A percentile compares a stretch with the other conserved stretches of the same genome.
Evolutionary conservation across 2,888 invertebrate genomes (phyloP).

Genomic region (Gonocerus acuteangulatus): DNA sequence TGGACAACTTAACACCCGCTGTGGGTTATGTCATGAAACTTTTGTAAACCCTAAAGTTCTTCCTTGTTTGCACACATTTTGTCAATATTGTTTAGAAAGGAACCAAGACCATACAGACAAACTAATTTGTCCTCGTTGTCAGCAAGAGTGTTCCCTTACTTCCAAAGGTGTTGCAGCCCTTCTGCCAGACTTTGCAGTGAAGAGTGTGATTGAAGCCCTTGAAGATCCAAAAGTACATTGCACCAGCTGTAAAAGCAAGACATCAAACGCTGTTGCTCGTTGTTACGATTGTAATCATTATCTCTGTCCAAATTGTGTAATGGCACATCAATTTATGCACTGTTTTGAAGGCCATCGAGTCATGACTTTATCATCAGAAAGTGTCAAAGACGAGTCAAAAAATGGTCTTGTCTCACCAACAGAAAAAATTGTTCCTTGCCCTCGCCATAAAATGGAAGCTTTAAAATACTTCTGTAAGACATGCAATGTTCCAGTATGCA

Average conservation of each 20-base stretch:
- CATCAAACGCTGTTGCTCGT: constrained; percentile 88
- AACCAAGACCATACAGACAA: constrained; percentile 60
- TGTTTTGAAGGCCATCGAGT: constrained; percentile 96
- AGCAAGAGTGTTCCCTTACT: constrained; percentile 47
- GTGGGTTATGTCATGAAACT: constrained; percentile 61
- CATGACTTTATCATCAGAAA: constrained; percentile 47
- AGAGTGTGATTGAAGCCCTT: constrained; percentile 45
- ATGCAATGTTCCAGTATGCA: constrained; percentile 87
- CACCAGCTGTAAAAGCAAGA: constrained; percentile 83
- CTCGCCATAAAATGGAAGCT: constrained; percentile 81
- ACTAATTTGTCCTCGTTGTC: constrained; percentile 65
- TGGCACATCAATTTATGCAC: constrained; percentile 98
- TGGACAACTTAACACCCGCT: constrained; percentile 38
- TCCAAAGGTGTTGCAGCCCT: constrained; percentile 57
- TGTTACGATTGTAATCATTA: constrained; percentile 95
- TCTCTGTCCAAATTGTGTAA: constrained; percentile 93
- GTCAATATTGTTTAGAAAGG: constrained; percentile 72
- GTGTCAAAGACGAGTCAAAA: constrained; percentile 46
- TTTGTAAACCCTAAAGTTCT: constrained; percentile 67
- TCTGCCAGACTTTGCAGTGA: constrained; percentile 56
- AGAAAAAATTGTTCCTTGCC: constrained; percentile 64
- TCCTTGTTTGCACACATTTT: constrained; percentile 77
- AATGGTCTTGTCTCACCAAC: constrained; percentile 41
- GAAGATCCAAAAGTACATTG: constrained; percentile 44
- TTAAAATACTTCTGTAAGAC: constrained; percentile 91